These are phyloP conservation scores for Perognathus longimembris DNA, from an alignment of 2,113 vertebrate species.

Conservation along the genomic window DNA sequence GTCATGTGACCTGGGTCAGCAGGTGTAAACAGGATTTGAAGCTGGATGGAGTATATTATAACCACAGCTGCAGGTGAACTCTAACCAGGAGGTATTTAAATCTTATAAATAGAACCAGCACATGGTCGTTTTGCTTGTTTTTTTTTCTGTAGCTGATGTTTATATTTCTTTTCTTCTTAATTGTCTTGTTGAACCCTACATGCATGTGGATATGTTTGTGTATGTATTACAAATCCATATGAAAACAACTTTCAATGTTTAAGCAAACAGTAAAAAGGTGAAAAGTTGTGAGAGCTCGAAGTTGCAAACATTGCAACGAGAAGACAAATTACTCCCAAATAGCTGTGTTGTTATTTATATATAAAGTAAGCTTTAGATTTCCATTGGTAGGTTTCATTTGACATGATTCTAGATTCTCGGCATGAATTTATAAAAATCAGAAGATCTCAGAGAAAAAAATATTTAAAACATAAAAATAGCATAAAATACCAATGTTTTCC, in stretches of 20 bases:
- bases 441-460: background rate
- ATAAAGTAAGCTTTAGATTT: constrained; percentile 3
- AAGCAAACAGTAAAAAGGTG: background rate
- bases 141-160: background rate
- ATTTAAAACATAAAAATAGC: background rate
- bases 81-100: background rate
- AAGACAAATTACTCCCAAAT: background rate
- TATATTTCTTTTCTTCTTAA: background rate
- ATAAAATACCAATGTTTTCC: background rate
- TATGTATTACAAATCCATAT: background rate
- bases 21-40: background rate
- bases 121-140: background rate
- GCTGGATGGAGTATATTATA: background rate
- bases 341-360: background rate
- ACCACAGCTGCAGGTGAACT: background rate
- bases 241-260: constrained; percentile 22
- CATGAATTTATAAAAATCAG: background rate
- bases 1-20: background rate
- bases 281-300: constrained; percentile 42
- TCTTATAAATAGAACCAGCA: background rate
- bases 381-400: background rate
- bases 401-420: background rate
- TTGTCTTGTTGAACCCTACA: background rate
- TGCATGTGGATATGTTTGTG: background rate
- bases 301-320: background rate